Evolutionary conservation across 2,797 vertebrate genomes (phyloP), one percentile per base, ranked within the genome.

Genomic region (Bradypus variegatus): DNA sequence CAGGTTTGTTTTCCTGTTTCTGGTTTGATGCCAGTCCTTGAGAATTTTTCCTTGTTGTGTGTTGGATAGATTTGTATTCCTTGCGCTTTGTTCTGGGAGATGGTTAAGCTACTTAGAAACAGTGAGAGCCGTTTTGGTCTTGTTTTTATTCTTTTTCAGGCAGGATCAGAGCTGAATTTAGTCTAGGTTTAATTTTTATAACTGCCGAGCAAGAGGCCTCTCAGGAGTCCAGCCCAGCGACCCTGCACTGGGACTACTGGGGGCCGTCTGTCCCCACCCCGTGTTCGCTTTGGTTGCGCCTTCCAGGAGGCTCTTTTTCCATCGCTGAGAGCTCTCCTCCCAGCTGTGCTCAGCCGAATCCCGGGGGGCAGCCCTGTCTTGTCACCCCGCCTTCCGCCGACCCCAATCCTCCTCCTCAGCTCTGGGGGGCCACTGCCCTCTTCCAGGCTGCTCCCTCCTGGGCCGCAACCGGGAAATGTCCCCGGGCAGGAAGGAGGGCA

Each of bases 1-100:
- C n/a, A n/a, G n/a, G n/a, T 94, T 94, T n/a, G 58, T 88, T 91
- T 72, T 67, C 33, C 21, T 41, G n/a, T 73, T 60, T 81, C 62
- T 82, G 15, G 58, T 83, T 64, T 78, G 55, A 64, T 58, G 41
- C 45, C 45, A 79, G 36, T 81, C 8, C 38, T 70, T 33, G 53
- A 10, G 6, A 18, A 41, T 65, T 76, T 58, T 81, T 31, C 69
- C 25, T 45, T 55, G 29, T 14, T 73, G 3, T 5, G 33, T 69
- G 13, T n/a, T 64, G 10, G n/a, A 60, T 78, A 62, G 62, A 55
- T 48, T 33, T 58, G 15, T 31, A 45, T 25, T 29, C 8, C 36
- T 10, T 73, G 65, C 60, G 27, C 33, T 88, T 41, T 80, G 48
- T 73, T 41, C 19, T 31, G 38, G 25, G 33, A 55, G 21, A 7